phyloP scores from a whole-genome alignment of 1,140 invertebrate genomes.

The Drosophila grimshawi region DNA sequence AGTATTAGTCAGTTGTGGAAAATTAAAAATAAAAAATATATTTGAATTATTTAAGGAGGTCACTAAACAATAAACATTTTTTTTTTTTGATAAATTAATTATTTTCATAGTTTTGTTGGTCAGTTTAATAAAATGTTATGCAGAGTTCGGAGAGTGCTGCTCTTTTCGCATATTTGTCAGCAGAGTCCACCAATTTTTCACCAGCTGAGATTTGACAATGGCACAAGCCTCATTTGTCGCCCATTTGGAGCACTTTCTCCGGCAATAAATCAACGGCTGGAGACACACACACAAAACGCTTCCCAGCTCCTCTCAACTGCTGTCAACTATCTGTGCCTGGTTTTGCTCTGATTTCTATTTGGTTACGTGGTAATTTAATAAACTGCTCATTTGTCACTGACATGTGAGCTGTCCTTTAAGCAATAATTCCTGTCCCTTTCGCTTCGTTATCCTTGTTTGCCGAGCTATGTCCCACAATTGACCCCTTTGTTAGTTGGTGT shows the following conservation, averaged over 20 bases:
- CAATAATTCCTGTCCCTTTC: background rate
- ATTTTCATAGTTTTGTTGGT: too few relatives aligned
- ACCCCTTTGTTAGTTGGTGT: slow-evolving; percentile 47
- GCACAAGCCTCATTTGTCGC: background rate
- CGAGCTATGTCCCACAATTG: slow-evolving; percentile 2
- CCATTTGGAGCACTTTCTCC: slow-evolving; percentile 52
- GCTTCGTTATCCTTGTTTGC: background rate
- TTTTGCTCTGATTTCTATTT: slow-evolving; percentile 64
- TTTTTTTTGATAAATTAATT: too few relatives aligned
- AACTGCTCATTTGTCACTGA: slow-evolving; percentile 75
- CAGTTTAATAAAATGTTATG: too few relatives aligned
- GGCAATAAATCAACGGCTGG: slow-evolving; percentile 60
- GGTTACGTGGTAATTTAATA: slow-evolving; percentile 69
- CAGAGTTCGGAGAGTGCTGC: too few relatives aligned
- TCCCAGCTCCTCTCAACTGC: too few relatives aligned
- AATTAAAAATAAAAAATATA: too few relatives aligned
- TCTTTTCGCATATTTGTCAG: background rate
- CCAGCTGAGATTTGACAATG: background rate
- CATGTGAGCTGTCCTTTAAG: slow-evolving; percentile 57
- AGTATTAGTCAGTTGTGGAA: too few relatives aligned
- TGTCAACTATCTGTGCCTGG: slow-evolving; percentile 5
- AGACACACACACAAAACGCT: slow-evolving; percentile 8
- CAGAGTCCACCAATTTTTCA: slow-evolving; percentile 5
- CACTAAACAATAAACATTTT: too few relatives aligned
- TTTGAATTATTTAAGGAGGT: too few relatives aligned